Evolutionary conservation across 2,113 vertebrate genomes (phyloP).

Genomic region (Anolis sagrei): DNA sequence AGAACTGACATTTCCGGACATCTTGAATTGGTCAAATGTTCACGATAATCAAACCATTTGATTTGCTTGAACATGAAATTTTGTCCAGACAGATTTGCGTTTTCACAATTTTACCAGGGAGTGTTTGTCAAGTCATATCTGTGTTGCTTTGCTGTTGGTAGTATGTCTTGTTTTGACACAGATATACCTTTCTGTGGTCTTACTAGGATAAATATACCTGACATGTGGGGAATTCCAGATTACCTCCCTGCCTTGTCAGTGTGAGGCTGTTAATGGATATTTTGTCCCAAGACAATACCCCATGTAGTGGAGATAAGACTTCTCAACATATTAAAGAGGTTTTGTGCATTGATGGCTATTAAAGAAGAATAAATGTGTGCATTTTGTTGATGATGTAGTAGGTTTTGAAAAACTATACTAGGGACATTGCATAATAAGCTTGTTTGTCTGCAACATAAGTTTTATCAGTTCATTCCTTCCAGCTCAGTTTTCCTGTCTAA

Average conservation of each 20-base stretch:
- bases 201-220: constrained; percentile 16
- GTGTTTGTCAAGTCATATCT: not conserved
- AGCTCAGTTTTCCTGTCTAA: not conserved
- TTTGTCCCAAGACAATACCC: not conserved
- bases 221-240: not conserved
- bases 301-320: constrained; percentile 14
- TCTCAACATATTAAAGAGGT: constrained; percentile 30
- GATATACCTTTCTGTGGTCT: not conserved
- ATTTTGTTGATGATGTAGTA: not conserved
- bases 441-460: not conserved
- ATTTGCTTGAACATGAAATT: not conserved
- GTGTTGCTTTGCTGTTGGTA: not conserved
- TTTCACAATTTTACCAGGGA: not conserved
- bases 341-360: not conserved
- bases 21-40: not conserved
- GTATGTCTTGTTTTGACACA: not conserved
- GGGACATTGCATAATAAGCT: not conserved
- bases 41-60: not conserved
- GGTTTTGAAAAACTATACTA: constrained; percentile 5
- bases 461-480: not conserved
- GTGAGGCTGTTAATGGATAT: constrained; percentile 37
- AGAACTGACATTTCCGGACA: not conserved
- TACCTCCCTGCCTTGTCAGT: not conserved
- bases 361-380: not conserved
- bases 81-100: not conserved